phyloP scores from a whole-genome alignment of 2,797 vertebrate genomes.

The Lateolabrax maculatus region DNA sequence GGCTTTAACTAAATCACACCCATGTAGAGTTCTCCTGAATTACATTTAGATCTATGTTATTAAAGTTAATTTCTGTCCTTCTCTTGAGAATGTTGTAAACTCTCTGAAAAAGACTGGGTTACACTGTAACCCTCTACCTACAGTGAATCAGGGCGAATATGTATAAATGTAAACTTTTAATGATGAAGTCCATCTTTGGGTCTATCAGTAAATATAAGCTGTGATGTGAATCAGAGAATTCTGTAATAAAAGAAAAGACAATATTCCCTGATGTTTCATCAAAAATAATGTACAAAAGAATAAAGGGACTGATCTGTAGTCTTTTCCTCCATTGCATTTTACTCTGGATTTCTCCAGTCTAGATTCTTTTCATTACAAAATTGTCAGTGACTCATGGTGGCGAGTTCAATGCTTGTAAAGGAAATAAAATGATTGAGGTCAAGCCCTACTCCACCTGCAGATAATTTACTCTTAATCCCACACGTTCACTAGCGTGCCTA shows the following conservation, averaged over 20 bases:
- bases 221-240: too few relatives aligned
- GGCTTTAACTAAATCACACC: too few relatives aligned
- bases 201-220: background rate
- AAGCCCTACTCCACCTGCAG: background rate
- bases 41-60: too few relatives aligned
- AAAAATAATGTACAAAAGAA: background rate
- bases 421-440: background rate
- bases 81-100: too few relatives aligned
- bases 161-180: slow-evolving; percentile 14
- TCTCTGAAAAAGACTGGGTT: too few relatives aligned
- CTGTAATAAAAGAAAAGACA: too few relatives aligned
- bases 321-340: background rate
- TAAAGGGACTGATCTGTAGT: background rate
- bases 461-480: background rate
- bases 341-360: background rate
- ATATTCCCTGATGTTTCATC: background rate
- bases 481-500: background rate
- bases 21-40: too few relatives aligned
- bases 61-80: too few relatives aligned
- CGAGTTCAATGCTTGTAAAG: background rate
- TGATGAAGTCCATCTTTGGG: background rate
- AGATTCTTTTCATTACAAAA: background rate
- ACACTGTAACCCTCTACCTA: too few relatives aligned
- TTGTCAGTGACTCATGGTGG: background rate
- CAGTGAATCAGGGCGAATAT: background rate